phyloP scores from a whole-genome alignment of 2,113 vertebrate genomes.

The Girardinichthys multiradiatus region DNA sequence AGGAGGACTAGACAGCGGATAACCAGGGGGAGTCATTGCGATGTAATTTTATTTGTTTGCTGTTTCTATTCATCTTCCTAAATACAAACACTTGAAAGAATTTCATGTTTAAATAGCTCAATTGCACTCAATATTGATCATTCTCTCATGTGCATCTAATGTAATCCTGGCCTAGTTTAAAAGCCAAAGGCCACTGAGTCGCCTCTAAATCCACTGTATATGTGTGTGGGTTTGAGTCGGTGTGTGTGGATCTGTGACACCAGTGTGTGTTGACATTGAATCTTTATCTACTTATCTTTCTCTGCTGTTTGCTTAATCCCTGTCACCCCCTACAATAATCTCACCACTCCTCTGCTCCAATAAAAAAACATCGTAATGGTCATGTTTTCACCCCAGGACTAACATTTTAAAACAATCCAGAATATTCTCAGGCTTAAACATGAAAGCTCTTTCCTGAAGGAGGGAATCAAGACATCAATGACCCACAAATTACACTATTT shows the following conservation, averaged over 20 bases:
- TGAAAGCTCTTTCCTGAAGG: background rate
- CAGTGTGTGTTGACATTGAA: slow-evolving; percentile 59
- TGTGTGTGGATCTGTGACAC: slow-evolving; percentile 28
- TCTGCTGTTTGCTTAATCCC: slow-evolving; percentile 65
- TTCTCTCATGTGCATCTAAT: slow-evolving; percentile 13
- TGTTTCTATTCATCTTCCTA: background rate
- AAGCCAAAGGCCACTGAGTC: slow-evolving; percentile 36
- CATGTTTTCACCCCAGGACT: slow-evolving; percentile 17
- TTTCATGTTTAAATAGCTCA: background rate
- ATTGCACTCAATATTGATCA: background rate
- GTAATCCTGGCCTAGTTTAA: slow-evolving; percentile 14
- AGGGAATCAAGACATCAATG: slow-evolving; percentile 40
- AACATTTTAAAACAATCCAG: slow-evolving; percentile 15
- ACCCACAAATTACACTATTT: slow-evolving; percentile 29
- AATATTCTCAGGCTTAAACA: background rate
- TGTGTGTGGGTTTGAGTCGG: slow-evolving; percentile 15
- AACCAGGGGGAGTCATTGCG: slow-evolving; percentile 26
- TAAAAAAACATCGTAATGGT: slow-evolving; percentile 2
- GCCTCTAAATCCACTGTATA: slow-evolving; percentile 32
- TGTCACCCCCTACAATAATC: slow-evolving; percentile 65
- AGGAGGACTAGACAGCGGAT: slow-evolving; percentile 56
- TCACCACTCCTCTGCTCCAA: slow-evolving; percentile 37
- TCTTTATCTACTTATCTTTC: slow-evolving; percentile 68
- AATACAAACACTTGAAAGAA: background rate
- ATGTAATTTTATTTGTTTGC: background rate